phyloP scores from a whole-genome alignment of 2,113 vertebrate species.

The Nipponia nippon region DNA sequence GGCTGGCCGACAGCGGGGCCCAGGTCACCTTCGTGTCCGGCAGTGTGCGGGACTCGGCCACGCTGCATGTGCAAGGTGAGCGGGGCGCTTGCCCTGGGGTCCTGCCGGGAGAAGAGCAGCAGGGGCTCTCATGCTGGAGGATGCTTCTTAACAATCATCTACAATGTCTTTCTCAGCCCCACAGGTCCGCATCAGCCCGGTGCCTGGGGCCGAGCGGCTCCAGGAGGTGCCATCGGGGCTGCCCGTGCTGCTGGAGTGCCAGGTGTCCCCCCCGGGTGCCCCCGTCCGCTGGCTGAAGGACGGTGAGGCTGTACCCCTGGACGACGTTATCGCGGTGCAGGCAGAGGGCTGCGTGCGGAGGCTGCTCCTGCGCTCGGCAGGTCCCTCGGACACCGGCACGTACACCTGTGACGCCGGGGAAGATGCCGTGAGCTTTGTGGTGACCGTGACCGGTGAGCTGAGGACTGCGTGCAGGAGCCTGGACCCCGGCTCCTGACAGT shows the following conservation, averaged over 20 bases:
- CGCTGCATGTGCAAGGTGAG: constrained; percentile 88
- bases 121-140: not conserved
- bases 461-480: not conserved
- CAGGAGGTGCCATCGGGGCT: constrained; percentile 6
- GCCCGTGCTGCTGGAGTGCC: constrained; percentile 88
- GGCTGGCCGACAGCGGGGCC: constrained; percentile 78
- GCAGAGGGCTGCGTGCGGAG: constrained; percentile 78
- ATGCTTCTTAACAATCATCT: not conserved
- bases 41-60: constrained; percentile 82
- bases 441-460: constrained; percentile 77
- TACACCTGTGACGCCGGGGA: constrained; percentile 87
- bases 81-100: accelerated
- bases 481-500: not conserved
- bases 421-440: constrained; percentile 76
- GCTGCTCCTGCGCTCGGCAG: constrained; percentile 82
- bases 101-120: not conserved
- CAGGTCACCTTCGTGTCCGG: constrained; percentile 87
- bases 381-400: constrained; percentile 80
- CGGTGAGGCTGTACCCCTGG: constrained; percentile 74
- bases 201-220: not conserved
- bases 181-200: not conserved
- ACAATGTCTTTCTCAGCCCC: not conserved
- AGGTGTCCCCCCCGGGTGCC: constrained; percentile 79
- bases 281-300: constrained; percentile 86
- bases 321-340: constrained; percentile 66